Base-by-base conservation (phyloP, 37 sponge, comb jelly and placozoan genomes). In the Spongia lamella region DNA sequence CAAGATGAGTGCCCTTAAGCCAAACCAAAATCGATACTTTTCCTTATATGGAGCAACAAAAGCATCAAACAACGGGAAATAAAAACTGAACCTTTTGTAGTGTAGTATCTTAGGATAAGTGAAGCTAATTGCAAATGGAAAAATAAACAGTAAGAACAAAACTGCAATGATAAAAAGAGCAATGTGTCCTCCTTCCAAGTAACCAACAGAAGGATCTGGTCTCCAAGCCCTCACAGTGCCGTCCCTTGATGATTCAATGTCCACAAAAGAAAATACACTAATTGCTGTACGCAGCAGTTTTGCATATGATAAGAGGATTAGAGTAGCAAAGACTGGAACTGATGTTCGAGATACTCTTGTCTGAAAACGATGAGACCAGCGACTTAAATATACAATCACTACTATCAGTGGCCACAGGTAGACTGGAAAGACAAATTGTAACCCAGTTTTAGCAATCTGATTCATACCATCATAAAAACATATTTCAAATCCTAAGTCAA, bases 11-110 rank as follows among this genome's bases (percentile, higher is more conserved):
- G 70, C 37, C 17, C 83, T 37, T 37, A 75, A 7, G 11, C 76
- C 83, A 83, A 83, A 67, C 83, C 83, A 83, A 49, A 49, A 68
- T 25, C 76, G 68, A 19, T 51, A 75, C 26, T 57, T 66, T 75
- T 74, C 83, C 31, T 68, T 66, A 66, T 66, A 83, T 26, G 76
- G 83, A 32, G 61, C 83, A 33, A 25, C 27, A 60, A 67, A 66
- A 30, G 69, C 75, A 49, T 83, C 83, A 31, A 75, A 4, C 16
- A 75, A 20, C 3, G 83, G 76, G 27, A 67, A 66, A 15, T 75
- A 36, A 33, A 47, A 39, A 38, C 16, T 38, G 33, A 9, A 37
- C 7, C 26, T 40, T 24, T 27, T 55, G 47, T 68, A 29, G 30
- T 68, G 56, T 4, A 83, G 11, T 19, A 37, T 40, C 29, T 53